These are phyloP conservation scores for Athene noctua DNA, from an alignment of 2,113 vertebrate species.

Conservation along the genomic window DNA sequence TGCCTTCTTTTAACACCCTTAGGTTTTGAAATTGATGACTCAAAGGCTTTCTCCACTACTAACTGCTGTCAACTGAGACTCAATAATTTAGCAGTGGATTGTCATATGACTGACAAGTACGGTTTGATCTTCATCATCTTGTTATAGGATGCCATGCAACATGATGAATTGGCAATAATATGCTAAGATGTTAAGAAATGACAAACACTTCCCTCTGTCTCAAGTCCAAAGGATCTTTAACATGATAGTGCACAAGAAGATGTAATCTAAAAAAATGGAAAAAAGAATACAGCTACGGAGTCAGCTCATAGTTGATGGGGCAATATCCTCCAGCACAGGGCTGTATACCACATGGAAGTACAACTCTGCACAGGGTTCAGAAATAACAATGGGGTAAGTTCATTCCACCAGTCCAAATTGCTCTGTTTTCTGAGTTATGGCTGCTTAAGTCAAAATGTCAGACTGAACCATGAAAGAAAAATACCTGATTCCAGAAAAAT, in stretches of 20 bases:
- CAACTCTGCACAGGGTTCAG: neutral
- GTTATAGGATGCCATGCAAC: neutral
- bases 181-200: neutral
- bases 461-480: neutral
- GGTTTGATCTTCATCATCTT: neutral
- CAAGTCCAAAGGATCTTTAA: neutral
- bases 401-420: neutral
- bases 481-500: neutral
- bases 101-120: neutral
- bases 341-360: neutral
- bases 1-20: neutral
- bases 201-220: neutral
- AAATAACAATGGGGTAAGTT: neutral
- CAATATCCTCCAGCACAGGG: neutral
- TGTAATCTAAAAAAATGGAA: neutral
- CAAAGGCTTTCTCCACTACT: neutral
- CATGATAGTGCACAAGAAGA: neutral
- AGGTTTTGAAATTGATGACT: neutral
- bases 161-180: neutral
- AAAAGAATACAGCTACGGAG: neutral
- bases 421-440: neutral
- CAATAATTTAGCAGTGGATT: conserved; percentile 3
- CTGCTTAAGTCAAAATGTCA: neutral
- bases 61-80: neutral
- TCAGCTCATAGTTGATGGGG: neutral